Evolutionary conservation across 2,888 invertebrate genomes (phyloP).

Genomic region (Epinotia bilunana): DNA sequence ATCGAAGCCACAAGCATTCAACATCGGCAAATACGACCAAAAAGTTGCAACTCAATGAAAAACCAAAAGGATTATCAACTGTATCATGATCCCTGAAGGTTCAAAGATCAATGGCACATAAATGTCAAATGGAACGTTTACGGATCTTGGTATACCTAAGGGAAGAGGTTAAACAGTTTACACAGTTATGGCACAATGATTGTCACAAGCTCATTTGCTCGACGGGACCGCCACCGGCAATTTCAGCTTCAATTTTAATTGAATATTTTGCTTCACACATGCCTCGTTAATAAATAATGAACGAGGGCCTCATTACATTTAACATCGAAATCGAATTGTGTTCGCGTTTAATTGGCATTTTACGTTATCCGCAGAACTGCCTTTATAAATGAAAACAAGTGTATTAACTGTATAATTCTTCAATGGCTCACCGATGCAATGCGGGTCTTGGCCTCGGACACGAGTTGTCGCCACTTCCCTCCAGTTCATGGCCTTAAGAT

Average conservation of each 20-base stretch:
- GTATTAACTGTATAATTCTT: background rate
- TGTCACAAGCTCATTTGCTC: background rate
- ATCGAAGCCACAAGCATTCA: background rate
- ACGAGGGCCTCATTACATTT: background rate
- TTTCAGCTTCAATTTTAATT: background rate
- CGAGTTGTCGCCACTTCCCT: too few species aligned
- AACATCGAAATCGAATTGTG: background rate
- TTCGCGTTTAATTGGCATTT: background rate
- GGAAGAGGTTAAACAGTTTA: background rate
- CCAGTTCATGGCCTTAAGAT: too few species aligned
- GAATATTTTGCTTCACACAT: slow-evolving; percentile 1
- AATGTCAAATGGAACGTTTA: background rate
- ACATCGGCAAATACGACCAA: background rate
- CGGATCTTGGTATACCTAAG: background rate
- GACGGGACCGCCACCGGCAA: background rate
- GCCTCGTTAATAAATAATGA: background rate
- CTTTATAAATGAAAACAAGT: background rate
- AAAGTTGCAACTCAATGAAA: slow-evolving; percentile 1
- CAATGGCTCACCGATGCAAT: too few species aligned
- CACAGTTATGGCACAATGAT: background rate
- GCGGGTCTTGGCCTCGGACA: too few species aligned
- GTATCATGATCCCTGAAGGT: background rate
- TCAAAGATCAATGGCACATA: background rate
- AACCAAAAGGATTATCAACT: background rate
- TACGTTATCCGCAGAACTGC: background rate